phyloP scores from a whole-genome alignment of 2,888 invertebrate species.

The Griposia aprilina region DNA sequence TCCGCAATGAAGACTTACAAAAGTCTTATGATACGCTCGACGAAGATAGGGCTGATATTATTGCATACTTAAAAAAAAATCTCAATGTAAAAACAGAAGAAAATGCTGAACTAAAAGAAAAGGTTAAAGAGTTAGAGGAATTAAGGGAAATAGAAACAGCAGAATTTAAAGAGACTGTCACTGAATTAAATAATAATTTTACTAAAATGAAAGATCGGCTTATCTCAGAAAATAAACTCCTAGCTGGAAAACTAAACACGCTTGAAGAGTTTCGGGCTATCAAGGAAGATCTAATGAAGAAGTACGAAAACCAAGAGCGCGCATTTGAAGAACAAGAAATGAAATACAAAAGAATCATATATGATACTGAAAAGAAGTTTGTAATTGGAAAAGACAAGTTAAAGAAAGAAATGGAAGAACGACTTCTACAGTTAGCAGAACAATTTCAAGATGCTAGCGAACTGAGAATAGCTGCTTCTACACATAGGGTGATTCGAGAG shows the following conservation, averaged over 20 bases:
- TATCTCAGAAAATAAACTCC: conserved; percentile 96
- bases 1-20: conserved; percentile 92
- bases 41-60: conserved; percentile 96
- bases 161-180: conserved; percentile 91
- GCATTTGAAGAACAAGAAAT: conserved; percentile 94
- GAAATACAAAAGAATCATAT: conserved; percentile 93
- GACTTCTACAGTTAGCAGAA: conserved; percentile 94
- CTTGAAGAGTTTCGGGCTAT: conserved; percentile 97
- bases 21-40: conserved; percentile 92
- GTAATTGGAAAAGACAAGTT: conserved; percentile 95
- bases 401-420: conserved; percentile 96
- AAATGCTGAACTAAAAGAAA: conserved; percentile 92
- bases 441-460: conserved; percentile 97
- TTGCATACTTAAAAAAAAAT: conserved; percentile 94
- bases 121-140: conserved; percentile 93
- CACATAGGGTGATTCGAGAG: conserved; percentile 95
- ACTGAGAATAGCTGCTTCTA: conserved; percentile 96
- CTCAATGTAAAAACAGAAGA: conserved; percentile 93
- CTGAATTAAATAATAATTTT: conserved; percentile 93
- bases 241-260: conserved; percentile 96
- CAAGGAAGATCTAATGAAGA: conserved; percentile 95
- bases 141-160: conserved; percentile 92
- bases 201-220: conserved; percentile 95
- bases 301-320: conserved; percentile 95
- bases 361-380: conserved; percentile 94